phyloP scores from a whole-genome alignment of 1,140 invertebrate genomes.

The Drosophila nikananu region DNA sequence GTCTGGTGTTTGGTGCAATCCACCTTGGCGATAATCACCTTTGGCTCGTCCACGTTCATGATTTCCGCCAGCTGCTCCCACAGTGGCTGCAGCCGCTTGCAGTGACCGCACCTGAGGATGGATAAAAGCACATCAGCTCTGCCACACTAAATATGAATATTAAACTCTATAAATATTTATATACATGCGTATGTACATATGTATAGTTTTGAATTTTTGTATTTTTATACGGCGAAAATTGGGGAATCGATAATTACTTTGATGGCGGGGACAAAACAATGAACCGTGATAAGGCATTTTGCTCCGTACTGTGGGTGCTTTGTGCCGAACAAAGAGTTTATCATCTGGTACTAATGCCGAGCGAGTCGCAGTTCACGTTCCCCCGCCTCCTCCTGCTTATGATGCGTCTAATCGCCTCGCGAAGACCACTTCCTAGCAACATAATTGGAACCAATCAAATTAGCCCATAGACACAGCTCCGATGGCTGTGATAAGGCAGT shows the following conservation, averaged over 20 bases:
- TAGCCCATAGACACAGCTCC: slow-evolving; percentile 21
- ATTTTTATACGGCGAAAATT: slow-evolving; percentile 9
- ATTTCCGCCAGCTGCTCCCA: slow-evolving; percentile 91
- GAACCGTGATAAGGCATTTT: slow-evolving; percentile 29
- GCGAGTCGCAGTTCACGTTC: slow-evolving; percentile 21
- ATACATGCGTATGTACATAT: too few relatives aligned
- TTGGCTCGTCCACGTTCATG: slow-evolving; percentile 88
- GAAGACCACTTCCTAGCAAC: slow-evolving; percentile 33
- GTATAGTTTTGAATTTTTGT: too few relatives aligned
- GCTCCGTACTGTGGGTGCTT: slow-evolving; percentile 17
- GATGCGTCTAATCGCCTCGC: slow-evolving; percentile 2
- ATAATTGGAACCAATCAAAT: slow-evolving; percentile 45
- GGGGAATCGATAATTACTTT: slow-evolving; percentile 18
- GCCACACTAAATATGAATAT: background rate
- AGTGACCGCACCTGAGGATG: slow-evolving; percentile 89
- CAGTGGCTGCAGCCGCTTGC: slow-evolving; percentile 89
- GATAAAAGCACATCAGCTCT: background rate
- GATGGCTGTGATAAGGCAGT: slow-evolving; percentile 37
- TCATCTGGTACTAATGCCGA: slow-evolving; percentile 15
- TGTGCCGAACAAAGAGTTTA: slow-evolving; percentile 52
- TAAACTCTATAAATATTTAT: background rate
- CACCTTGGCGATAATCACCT: slow-evolving; percentile 90
- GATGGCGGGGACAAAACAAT: slow-evolving; percentile 28
- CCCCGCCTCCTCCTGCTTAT: background rate
- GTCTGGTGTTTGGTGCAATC: slow-evolving; percentile 91